Conservation (phyloP, 2,888 invertebrate genomes). For the Oscheius sp. region DNA sequence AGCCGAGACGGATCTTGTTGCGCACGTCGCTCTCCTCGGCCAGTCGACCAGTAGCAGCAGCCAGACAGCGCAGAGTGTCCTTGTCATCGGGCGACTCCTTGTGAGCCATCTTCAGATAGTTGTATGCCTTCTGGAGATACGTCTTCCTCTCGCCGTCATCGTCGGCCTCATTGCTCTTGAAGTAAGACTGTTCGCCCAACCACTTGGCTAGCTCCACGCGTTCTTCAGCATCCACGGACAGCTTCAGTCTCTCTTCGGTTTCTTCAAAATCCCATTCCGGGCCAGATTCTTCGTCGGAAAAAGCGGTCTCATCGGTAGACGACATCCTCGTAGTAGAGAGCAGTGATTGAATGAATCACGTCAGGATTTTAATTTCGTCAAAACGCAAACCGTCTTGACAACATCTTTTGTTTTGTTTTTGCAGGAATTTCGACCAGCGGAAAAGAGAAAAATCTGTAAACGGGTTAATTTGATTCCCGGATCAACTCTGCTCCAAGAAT, state of each 20-base stretch:
- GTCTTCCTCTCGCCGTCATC: not conserved
- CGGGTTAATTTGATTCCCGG: no score
- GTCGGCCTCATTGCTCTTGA: constrained; percentile 14
- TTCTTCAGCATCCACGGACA: not conserved
- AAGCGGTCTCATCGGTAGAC: not conserved
- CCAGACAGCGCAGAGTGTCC: constrained; percentile 32
- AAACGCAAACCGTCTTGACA: no score
- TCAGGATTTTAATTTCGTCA: no score
- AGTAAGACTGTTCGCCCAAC: constrained; percentile 11
- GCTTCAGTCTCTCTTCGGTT: not conserved
- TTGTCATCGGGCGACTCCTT: not conserved
- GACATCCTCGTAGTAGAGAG: no score
- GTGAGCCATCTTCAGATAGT: constrained; percentile 20
- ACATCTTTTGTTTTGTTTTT: no score
- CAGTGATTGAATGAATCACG: no score
- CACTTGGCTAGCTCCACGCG: not conserved
- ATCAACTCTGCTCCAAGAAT: no score
- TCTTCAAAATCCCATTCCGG: not conserved
- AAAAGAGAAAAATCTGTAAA: no score
- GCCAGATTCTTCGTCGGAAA: not conserved
- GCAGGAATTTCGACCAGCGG: no score
- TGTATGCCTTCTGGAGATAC: constrained; percentile 17
- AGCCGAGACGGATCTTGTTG: constrained; percentile 48
- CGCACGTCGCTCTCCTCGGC: constrained; percentile 51
- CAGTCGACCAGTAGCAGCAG: constrained; percentile 46